Evolutionary conservation across 1,140 invertebrate species (phyloP).

Genomic region (Scaptomyza montana): DNA sequence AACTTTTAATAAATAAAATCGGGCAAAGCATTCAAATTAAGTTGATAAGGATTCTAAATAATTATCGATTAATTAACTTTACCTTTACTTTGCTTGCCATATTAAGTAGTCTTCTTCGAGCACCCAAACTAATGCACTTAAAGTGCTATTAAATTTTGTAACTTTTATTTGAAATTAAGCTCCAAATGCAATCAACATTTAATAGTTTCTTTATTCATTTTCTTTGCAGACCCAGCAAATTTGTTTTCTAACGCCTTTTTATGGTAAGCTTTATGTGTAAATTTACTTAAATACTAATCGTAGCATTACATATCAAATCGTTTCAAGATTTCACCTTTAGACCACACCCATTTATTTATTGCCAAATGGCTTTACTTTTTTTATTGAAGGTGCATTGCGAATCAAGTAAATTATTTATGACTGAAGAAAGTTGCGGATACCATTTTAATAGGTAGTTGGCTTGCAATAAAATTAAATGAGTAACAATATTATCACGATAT

Average conservation of each 20-base stretch:
- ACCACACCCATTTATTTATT: slow-evolving; percentile 25
- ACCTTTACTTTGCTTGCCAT: no score
- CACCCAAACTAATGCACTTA: neutral
- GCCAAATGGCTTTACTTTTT: slow-evolving; percentile 15
- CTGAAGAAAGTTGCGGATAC: slow-evolving; percentile 40
- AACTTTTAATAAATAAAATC: no score
- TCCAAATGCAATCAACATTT: slow-evolving; percentile 33
- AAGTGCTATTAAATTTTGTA: no score
- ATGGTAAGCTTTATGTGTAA: slow-evolving; percentile 50
- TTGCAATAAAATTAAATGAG: neutral
- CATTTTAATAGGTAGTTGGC: neutral
- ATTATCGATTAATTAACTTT: no score
- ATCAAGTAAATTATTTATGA: slow-evolving; percentile 31
- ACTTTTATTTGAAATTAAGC: neutral
- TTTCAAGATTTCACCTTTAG: slow-evolving; percentile 30
- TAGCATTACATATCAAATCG: neutral
- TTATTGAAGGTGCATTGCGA: slow-evolving; percentile 42
- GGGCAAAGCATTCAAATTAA: no score
- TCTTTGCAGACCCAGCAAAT: slow-evolving; percentile 40
- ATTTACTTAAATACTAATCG: slow-evolving; percentile 6
- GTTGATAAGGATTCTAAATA: no score
- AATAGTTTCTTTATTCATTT: slow-evolving; percentile 5
- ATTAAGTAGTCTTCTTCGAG: no score
- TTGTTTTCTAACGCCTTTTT: slow-evolving; percentile 44
- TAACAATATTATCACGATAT: no score